Evolutionary conservation across 2,113 vertebrate species (phyloP).

Genomic region (Pomatorhinus ruficollis): DNA sequence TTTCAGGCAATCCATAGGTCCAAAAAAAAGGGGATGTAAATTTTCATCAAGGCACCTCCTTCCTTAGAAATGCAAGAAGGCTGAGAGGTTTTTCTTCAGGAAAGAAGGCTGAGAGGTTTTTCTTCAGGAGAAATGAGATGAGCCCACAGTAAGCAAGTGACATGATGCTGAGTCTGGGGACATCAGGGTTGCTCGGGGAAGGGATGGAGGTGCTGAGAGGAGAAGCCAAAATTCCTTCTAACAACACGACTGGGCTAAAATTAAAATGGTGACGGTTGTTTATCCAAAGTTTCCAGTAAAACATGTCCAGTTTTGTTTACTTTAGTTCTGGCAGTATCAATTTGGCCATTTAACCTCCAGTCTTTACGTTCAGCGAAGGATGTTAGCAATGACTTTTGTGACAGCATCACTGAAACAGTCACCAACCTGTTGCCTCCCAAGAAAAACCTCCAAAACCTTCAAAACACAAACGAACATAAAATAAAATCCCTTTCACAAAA

Average conservation of each 20-base stretch:
- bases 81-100: neutral
- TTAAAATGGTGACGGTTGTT: accelerated
- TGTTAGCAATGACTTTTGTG: neutral
- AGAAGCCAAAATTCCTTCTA: neutral
- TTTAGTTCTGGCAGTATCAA: neutral
- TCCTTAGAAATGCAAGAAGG: neutral
- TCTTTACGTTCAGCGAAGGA: neutral
- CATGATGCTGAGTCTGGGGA: neutral
- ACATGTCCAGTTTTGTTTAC: neutral
- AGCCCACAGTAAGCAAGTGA: neutral
- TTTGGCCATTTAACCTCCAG: neutral
- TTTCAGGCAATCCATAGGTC: neutral
- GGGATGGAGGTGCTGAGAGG: neutral
- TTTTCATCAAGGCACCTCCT: neutral
- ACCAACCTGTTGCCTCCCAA: neutral
- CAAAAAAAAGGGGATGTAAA: neutral
- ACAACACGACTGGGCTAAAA: neutral
- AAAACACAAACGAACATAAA: neutral
- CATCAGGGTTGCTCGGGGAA: neutral
- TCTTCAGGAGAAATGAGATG: neutral
- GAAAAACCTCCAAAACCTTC: neutral
- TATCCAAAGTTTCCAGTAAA: too few species aligned
- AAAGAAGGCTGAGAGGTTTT: slow-evolving; percentile 7
- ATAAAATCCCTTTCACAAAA: neutral
- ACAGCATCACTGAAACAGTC: neutral